Evolutionary conservation across 2,113 vertebrate species (phyloP), one percentile per base, ranked within the genome.

Genomic region (Seriola aureovittata): DNA sequence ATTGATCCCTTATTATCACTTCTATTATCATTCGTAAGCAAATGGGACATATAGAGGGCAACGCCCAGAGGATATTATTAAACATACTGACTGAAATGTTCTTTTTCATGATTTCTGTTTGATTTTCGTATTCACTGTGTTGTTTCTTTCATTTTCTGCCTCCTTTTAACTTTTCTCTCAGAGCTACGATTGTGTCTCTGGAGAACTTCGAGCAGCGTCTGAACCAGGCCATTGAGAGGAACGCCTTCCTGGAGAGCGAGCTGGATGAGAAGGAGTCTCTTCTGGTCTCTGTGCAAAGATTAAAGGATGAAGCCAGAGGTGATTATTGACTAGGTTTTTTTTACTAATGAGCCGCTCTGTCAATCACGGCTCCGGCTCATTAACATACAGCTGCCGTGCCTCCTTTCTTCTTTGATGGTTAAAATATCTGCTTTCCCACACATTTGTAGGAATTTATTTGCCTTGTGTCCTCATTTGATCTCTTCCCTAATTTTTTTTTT

Each of bases 251-350:
- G 92, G 98, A 99, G 95, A 99, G 98, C 38, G 98, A 99, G 84
- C 95, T 99, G 87, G 98, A 99, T 84, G 98, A 99, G 94, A 99
- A 99, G 86, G 98, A 99, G 87, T 98, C 97, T 0, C 93, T 99
- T 11, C 95, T 99, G 85, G 97, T 97, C 29, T 99, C 98, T 8
- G 98, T 99, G 54, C 98, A 99, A 87, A 95, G 98, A 88, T 92
- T 99, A 89, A 99, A 99, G 94, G 98, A 99, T 75, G 98, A 99
- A 95, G 98, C 98, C 34, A 96, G 98, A 97, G 98, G 98, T 95
- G 55, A 86, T 63, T 95, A 95, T 58, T 46, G 58, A 72, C 55
- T 25, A 0, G 21, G 16, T 7, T 23, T 7, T 42, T 23, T 48
- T 14, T 25, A 38, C 72, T 50, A 29, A 62, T 52, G 55, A 81